phyloP scores from a whole-genome alignment of 2,888 invertebrate genomes.

The Drosophila mulleri region DNA sequence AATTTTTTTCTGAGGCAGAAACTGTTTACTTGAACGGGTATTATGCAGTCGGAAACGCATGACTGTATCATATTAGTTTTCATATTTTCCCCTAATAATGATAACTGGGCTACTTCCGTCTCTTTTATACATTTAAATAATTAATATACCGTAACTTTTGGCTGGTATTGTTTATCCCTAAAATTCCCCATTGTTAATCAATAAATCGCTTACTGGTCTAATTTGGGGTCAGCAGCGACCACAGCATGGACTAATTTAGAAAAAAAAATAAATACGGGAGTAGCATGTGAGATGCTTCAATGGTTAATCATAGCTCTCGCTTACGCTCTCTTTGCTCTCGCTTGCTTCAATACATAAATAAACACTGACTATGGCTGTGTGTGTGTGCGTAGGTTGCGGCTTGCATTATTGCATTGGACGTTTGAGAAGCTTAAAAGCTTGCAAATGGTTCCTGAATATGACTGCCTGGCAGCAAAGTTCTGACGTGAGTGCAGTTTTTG shows the following conservation, averaged over 20 bases:
- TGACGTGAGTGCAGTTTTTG: constrained; percentile 15
- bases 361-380: neutral
- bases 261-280: constrained; percentile 3
- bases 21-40: too few relatives aligned
- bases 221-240: constrained; percentile 45
- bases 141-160: neutral
- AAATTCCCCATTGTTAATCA: constrained; percentile 28
- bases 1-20: too few relatives aligned
- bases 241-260: constrained; percentile 20
- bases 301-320: constrained; percentile 16
- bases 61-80: too few relatives aligned
- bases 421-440: constrained; percentile 49
- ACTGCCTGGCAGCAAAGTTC: constrained; percentile 27
- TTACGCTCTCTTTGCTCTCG: constrained; percentile 17
- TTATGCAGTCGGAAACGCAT: too few relatives aligned
- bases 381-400: constrained; percentile 5
- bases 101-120: neutral
- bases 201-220: constrained; percentile 34
- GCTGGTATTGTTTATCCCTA: constrained; percentile 10
- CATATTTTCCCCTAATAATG: neutral
- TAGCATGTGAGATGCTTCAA: constrained; percentile 41
- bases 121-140: neutral
- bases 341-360: constrained; percentile 13
- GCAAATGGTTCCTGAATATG: constrained; percentile 36
- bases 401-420: constrained; percentile 32